Evolutionary conservation across 2,797 vertebrate species (phyloP), one percentile per base, ranked within the genome.

Genomic region (Falco naumanni): DNA sequence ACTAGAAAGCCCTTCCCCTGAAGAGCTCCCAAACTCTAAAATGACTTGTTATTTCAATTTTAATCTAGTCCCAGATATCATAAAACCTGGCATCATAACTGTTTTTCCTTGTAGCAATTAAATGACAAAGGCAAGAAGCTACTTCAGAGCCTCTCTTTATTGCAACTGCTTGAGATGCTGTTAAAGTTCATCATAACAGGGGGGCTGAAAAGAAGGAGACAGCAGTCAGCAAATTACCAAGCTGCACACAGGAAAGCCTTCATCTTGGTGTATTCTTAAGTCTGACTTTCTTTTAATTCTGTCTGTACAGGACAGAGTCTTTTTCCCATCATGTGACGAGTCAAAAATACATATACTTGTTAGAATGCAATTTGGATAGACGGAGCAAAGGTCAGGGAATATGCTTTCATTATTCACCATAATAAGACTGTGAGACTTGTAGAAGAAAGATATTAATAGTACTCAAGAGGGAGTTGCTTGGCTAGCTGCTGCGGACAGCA

Each of bases 381-480:
- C 72, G 64, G 81, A 86, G 43, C 81, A 83, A 63, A 70, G 77
- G 65, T 60, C 54, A 33, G 57, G 65, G 71, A 77, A 93, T 77
- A 41, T 45, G 64, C 50, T 71, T 82, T 79, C 93, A 79, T 94
- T 95, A 95, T 87, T 96, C 95, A 84, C 94, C 96, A 93, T 88
- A 89, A 96, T 82, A 90, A 95, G 91, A 39, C 70, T 89, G 89
- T 66, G 57, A 91, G 95, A 95, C 68, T 89, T 60, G 89, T 19
- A 78, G 88, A 87, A 87, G 83, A 68, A 84, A 66, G 90, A 95
- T 96, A 95, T 96, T 96, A 96, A 95, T 91, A 96, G 95, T n/a
- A 51, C 25, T 29, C 76, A 80, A 34, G 77, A 64, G 88, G 87
- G 89, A 94, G 78, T 47, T 86, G 80, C 76, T 87, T 95, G 95